phyloP scores from a whole-genome alignment of 1,140 invertebrate species.

The Megalonaias nervosa region DNA sequence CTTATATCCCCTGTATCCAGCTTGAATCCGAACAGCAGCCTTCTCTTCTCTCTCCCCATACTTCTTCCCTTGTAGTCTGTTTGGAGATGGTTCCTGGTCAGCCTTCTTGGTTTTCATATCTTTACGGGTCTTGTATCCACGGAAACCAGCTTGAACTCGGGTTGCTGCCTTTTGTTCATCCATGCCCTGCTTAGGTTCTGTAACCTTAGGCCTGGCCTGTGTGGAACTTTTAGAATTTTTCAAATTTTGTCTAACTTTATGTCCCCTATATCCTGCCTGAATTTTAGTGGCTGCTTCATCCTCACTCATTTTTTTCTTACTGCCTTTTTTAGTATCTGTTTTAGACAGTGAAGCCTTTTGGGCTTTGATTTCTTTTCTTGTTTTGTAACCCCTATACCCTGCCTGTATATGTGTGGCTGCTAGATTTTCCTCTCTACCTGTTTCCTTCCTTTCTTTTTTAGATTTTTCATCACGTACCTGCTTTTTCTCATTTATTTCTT shows the following conservation, averaged over 20 bases:
- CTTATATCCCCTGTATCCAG: conserved; percentile 27
- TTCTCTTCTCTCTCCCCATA: not conserved
- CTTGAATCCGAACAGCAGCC: conserved; percentile 20
- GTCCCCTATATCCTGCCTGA: conserved; percentile 25
- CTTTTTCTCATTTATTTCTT: conserved; percentile 38
- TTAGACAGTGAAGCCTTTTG: conserved; percentile 25
- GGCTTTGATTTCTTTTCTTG: conserved; percentile 76
- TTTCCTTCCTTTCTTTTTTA: conserved; percentile 18
- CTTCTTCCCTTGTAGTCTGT: not conserved
- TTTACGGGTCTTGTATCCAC: conserved; percentile 81
- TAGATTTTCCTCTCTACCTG: conserved; percentile 26
- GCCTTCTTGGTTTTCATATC: conserved; percentile 68
- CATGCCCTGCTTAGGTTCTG: conserved; percentile 31
- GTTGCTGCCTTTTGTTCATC: conserved; percentile 71
- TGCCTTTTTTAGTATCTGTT: conserved; percentile 23
- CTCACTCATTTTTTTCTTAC: conserved; percentile 3
- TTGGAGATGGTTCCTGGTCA: no score
- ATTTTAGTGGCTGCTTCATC: conserved; percentile 19
- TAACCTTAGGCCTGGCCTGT: no score
- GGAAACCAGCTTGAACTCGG: conserved; percentile 79
- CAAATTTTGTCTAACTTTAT: conserved; percentile 9
- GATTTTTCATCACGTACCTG: conserved; percentile 19
- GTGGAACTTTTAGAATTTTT: no score
- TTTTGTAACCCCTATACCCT: conserved; percentile 80
- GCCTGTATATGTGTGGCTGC: conserved; percentile 85